Evolutionary conservation across 2,888 invertebrate species (phyloP).

Genomic region (Cosmopolites sordidus): DNA sequence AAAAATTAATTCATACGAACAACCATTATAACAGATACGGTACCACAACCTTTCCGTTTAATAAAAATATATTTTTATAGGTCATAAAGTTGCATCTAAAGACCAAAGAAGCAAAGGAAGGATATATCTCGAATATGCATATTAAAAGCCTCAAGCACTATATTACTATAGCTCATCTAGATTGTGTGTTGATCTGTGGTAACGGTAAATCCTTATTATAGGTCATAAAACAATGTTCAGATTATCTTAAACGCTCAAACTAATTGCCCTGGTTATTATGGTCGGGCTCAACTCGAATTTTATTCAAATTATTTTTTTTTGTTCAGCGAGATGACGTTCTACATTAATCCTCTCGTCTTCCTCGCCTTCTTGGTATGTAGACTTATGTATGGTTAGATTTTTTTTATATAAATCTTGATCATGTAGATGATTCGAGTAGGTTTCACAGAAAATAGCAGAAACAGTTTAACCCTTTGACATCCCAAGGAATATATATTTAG

Average conservation of each 20-base stretch:
- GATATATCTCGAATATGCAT: background rate
- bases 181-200: background rate
- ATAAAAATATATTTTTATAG: background rate
- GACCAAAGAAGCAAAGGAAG: background rate
- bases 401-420: too few relatives aligned
- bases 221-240: slow-evolving; percentile 6
- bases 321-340: too few relatives aligned
- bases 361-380: too few relatives aligned
- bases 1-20: too few relatives aligned
- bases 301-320: background rate
- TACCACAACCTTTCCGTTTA: too few relatives aligned
- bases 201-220: slow-evolving; percentile 9
- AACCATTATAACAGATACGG: too few relatives aligned
- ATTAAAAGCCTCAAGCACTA: background rate
- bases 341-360: too few relatives aligned
- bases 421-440: too few relatives aligned
- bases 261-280: slow-evolving; percentile 1
- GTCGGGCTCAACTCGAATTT: background rate
- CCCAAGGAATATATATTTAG: too few relatives aligned
- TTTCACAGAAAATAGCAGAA: too few relatives aligned
- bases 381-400: too few relatives aligned
- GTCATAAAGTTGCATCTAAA: background rate
- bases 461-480: too few relatives aligned
- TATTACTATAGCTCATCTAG: background rate
- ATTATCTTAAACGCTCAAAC: slow-evolving; percentile 2